Conservation (phyloP, 2,888 invertebrate genomes). For the Dicranocentrus wangi region DNA sequence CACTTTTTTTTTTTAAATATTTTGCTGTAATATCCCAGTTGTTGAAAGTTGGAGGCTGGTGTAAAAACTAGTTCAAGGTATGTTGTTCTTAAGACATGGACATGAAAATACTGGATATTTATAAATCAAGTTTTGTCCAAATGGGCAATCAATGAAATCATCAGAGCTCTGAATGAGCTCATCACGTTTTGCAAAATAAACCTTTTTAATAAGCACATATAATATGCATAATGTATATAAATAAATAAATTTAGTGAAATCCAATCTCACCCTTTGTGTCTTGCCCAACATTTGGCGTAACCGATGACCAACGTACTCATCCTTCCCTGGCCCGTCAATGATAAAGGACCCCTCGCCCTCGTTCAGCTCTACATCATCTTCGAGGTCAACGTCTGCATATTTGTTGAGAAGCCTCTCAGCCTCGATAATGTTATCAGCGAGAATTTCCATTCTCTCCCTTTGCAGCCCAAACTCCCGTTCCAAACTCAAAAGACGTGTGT, state of each 20-base stretch:
- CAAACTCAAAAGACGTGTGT: conserved; percentile 56
- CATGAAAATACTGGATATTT: background rate
- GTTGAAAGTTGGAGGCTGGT: background rate
- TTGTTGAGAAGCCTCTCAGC: conserved; percentile 51
- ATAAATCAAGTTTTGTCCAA: conserved; percentile 19
- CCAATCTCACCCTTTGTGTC: conserved; percentile 53
- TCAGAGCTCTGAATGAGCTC: conserved; percentile 5
- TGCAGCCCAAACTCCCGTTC: conserved; percentile 54
- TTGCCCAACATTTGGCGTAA: conserved; percentile 42
- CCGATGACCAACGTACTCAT: conserved; percentile 31
- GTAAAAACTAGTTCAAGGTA: conserved; percentile 38
- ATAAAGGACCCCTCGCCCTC: background rate
- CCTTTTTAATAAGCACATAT: too few species aligned
- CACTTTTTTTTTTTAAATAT: conserved; percentile 17
- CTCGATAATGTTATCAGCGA: conserved; percentile 44
- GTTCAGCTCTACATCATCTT: conserved; percentile 42
- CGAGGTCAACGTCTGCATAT: conserved; percentile 39
- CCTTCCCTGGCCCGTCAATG: background rate
- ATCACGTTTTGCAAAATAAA: background rate
- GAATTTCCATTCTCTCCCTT: conserved; percentile 46
- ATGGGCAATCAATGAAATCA: conserved; percentile 28
- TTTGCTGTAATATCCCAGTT: too few species aligned
- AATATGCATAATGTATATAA: too few species aligned
- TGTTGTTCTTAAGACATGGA: background rate
- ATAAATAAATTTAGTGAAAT: too few species aligned